These are phyloP conservation scores for Hemitrygon akajei DNA, from an alignment of 2,797 vertebrate genomes.

Conservation along the genomic window DNA sequence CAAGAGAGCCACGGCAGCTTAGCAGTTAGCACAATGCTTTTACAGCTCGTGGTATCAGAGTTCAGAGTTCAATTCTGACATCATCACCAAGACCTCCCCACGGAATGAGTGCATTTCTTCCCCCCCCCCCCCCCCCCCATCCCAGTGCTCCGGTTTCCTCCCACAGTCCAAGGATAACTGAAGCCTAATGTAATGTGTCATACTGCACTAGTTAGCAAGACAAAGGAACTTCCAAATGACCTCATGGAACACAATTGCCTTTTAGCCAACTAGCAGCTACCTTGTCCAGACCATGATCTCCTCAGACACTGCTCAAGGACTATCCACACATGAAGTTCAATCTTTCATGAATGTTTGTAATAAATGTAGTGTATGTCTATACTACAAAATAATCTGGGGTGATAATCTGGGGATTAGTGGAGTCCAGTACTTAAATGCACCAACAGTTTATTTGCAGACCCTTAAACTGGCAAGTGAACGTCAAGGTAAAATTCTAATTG, in stretches of 20 bases:
- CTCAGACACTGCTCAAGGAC: background rate
- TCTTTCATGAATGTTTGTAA: background rate
- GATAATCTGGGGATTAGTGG: background rate
- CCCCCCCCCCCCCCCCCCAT: no score
- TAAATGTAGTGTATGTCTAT: background rate
- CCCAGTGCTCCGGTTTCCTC: no score
- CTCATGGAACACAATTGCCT: background rate
- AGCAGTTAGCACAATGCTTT: no score
- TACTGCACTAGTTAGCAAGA: background rate
- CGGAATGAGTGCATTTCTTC: no score
- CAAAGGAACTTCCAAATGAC: background rate
- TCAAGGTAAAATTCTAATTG: background rate
- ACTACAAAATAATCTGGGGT: background rate
- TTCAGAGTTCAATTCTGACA: no score
- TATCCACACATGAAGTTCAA: background rate
- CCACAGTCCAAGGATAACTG: background rate
- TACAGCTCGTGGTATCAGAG: no score
- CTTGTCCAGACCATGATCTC: background rate
- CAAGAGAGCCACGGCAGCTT: no score
- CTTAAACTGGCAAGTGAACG: background rate
- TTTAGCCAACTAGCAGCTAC: no score
- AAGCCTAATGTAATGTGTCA: background rate
- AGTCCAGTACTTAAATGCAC: background rate
- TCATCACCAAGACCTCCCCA: no score
- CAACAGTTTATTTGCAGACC: background rate